Conservation (phyloP, 1,140 invertebrate genomes). For the Leucophenga varia region DNA sequence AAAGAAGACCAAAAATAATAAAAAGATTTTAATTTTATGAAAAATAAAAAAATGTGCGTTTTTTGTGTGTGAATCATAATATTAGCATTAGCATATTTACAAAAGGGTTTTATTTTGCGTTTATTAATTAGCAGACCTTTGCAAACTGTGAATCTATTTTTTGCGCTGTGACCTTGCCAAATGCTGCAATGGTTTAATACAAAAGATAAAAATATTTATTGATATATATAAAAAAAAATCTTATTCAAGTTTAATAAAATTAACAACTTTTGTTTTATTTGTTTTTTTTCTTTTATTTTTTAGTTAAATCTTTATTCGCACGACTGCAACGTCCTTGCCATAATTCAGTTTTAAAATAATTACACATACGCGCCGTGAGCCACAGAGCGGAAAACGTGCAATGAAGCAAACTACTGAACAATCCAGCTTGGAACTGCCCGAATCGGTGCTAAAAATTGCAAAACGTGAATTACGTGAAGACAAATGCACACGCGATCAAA, state of each 20-base stretch:
- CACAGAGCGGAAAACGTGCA: slow-evolving; percentile 1
- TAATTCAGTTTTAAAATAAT: background rate
- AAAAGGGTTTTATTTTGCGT: no score
- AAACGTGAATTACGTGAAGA: slow-evolving; percentile 68
- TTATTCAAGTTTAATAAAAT: background rate
- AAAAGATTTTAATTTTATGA: no score
- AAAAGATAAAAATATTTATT: slow-evolving; percentile 8
- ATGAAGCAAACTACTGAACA: slow-evolving; percentile 38
- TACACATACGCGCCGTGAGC: slow-evolving; percentile 10
- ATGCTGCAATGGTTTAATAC: slow-evolving; percentile 8
- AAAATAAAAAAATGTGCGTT: no score
- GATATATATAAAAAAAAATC: background rate
- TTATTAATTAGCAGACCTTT: slow-evolving; percentile 49
- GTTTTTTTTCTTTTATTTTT: no score
- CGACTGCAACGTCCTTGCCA: background rate
- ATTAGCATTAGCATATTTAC: no score
- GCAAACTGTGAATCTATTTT: no score
- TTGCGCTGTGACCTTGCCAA: slow-evolving; percentile 23
- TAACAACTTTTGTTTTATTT: background rate
- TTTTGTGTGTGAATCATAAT: no score
- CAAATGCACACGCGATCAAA: slow-evolving; percentile 61
- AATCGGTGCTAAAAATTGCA: slow-evolving; percentile 60
- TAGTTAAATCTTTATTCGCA: no score
- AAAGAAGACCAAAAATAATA: no score
- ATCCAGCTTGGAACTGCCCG: slow-evolving; percentile 37